These are phyloP conservation scores for Saimiri boliviensis DNA, from an alignment of 2,113 vertebrate genomes.

Conservation along the genomic window DNA sequence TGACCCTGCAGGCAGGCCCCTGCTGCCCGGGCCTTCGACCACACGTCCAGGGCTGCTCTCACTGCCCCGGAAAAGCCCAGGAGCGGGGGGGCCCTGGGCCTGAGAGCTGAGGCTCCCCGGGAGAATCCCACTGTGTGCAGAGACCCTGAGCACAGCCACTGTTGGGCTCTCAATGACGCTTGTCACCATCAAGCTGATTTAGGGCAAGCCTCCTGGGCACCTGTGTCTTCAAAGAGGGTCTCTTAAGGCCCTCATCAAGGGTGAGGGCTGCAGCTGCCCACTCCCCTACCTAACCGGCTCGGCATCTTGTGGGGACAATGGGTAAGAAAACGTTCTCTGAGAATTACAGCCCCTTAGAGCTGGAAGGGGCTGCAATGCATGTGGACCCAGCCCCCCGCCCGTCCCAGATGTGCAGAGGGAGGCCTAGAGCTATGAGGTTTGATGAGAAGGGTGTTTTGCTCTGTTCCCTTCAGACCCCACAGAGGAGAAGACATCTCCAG, in stretches of 20 bases:
- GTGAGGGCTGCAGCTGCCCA: not conserved
- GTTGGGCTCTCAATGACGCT: not conserved
- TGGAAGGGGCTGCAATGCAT: not conserved
- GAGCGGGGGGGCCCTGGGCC: not conserved
- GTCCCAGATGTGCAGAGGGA: not conserved
- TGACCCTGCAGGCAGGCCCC: not conserved
- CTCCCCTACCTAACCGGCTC: not conserved
- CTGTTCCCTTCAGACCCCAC: not conserved
- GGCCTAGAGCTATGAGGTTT: not conserved
- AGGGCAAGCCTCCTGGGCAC: not conserved
- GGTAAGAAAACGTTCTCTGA: not conserved
- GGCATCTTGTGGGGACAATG: not conserved
- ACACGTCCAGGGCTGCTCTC: not conserved
- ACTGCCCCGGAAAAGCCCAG: not conserved
- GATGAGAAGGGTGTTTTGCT: rapidly evolving
- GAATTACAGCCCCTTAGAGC: not conserved
- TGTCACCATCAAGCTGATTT: not conserved
- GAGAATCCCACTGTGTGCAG: not conserved
- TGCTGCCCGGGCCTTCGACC: not conserved
- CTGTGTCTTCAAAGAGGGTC: not conserved
- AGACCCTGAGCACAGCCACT: not conserved
- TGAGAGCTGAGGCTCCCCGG: not conserved
- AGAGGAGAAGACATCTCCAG: not conserved
- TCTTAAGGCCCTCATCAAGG: not conserved
- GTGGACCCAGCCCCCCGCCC: not conserved